Percentiles rank a stretch among this genome's conserved stretches.
Evolutionary conservation across 2,797 vertebrate genomes (phyloP).

Genomic region (Saxicola maurus): DNA sequence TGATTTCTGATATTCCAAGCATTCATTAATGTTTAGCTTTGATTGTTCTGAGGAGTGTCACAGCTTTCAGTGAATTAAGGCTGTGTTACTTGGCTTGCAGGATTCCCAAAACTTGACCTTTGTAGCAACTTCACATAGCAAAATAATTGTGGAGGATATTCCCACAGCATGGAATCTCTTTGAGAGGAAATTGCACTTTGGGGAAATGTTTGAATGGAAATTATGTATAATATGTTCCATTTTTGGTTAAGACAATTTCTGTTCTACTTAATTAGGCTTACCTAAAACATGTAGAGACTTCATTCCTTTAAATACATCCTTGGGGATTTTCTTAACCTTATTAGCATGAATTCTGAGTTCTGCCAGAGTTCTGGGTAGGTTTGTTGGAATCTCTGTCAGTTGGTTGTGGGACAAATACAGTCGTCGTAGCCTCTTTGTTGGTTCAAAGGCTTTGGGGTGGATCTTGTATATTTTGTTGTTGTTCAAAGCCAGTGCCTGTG

Average conservation of each 20-base stretch:
- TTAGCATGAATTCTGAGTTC: slow-evolving; percentile 95
- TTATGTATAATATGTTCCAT: background rate
- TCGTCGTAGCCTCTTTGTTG: slow-evolving; percentile 83
- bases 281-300: slow-evolving; percentile 90
- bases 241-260: background rate
- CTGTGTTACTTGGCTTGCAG: background rate
- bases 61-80: background rate
- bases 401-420: slow-evolving; percentile 92
- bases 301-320: slow-evolving; percentile 88
- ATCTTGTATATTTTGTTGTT: slow-evolving; percentile 93
- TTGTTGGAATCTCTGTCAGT: slow-evolving; percentile 87
- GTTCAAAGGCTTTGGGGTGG: slow-evolving; percentile 89
- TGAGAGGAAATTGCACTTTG: background rate
- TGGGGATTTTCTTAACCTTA: slow-evolving; percentile 87
- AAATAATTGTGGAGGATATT: background rate
- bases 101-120: background rate
- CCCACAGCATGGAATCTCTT: background rate
- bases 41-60: background rate
- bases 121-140: background rate
- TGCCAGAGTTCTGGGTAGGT: slow-evolving; percentile 86
- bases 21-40: background rate
- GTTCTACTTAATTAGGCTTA: slow-evolving; percentile 56
- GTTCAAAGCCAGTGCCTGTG: slow-evolving; percentile 90
- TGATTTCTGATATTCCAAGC: background rate
- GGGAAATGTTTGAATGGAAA: background rate